Evolutionary conservation across 2,113 vertebrate genomes (phyloP).

Genomic region (Lasiurus cinereus): DNA sequence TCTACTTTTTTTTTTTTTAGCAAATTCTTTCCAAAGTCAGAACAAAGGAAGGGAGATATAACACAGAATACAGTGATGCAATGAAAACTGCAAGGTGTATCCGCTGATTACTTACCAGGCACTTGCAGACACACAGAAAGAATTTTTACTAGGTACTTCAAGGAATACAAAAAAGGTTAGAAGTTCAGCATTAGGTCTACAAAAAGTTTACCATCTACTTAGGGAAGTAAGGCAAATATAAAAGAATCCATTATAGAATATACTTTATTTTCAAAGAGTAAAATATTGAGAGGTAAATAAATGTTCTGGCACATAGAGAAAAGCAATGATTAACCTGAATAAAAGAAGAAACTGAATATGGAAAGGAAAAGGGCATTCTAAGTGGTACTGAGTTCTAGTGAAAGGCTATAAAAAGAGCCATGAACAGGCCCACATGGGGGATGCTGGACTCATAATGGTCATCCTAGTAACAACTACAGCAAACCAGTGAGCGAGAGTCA

Average conservation of each 20-base stretch:
- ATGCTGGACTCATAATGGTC: neutral
- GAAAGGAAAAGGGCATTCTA: neutral
- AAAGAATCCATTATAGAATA: neutral
- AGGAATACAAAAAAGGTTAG: neutral
- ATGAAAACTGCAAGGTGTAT: neutral
- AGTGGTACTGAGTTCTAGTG: neutral
- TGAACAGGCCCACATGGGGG: neutral
- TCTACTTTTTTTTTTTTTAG: neutral
- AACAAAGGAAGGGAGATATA: neutral
- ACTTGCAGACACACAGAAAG: neutral
- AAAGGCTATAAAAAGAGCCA: neutral
- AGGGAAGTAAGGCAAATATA: neutral
- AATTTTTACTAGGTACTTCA: neutral
- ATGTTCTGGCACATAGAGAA: neutral
- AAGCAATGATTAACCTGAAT: neutral
- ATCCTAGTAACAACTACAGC: neutral
- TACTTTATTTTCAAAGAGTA: slow-evolving; percentile 40
- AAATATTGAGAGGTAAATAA: neutral
- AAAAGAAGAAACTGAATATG: neutral
- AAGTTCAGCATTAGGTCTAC: neutral
- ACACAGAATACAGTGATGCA: neutral
- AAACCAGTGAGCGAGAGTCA: neutral
- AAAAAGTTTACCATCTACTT: neutral
- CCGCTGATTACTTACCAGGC: neutral
- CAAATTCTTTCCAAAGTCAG: slow-evolving; percentile 42